Percentiles rank a stretch among this genome's conserved stretches.
phyloP scores from a whole-genome alignment of 1,140 invertebrate genomes.

The Caenorhabditis inopinata region DNA sequence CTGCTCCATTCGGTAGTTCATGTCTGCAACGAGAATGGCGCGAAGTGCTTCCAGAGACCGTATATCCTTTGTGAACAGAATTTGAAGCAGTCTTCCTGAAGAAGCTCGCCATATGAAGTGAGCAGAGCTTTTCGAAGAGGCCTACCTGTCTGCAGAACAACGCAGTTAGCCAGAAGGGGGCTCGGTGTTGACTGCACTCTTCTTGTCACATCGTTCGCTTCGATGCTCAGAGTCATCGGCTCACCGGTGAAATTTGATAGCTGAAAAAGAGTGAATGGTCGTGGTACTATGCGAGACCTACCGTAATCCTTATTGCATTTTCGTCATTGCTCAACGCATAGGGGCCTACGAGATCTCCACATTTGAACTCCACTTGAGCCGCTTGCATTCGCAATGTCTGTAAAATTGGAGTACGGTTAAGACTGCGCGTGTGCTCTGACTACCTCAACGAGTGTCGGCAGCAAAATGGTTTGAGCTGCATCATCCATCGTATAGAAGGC shows the following conservation, averaged over 20 bases:
- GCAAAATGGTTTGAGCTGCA: background rate
- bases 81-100: background rate
- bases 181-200: background rate
- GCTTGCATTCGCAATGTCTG: background rate
- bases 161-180: background rate
- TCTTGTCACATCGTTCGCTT: background rate
- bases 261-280: background rate
- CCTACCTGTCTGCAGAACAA: background rate
- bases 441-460: background rate
- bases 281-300: too few species aligned
- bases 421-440: too few species aligned
- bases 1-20: background rate
- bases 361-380: background rate
- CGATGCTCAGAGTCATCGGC: background rate
- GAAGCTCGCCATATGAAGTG: too few species aligned
- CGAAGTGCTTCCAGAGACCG: background rate
- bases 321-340: background rate
- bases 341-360: background rate
- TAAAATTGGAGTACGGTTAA: too few species aligned
- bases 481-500: conserved; percentile 7
- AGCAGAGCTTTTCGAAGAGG: too few species aligned
- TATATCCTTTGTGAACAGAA: background rate
- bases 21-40: background rate
- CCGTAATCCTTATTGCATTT: background rate
- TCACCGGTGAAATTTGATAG: background rate